Percentiles rank a stretch among this genome's conserved stretches.
Evolutionary conservation across 2,888 invertebrate species (phyloP).

Genomic region (Drosophila anomelani): DNA sequence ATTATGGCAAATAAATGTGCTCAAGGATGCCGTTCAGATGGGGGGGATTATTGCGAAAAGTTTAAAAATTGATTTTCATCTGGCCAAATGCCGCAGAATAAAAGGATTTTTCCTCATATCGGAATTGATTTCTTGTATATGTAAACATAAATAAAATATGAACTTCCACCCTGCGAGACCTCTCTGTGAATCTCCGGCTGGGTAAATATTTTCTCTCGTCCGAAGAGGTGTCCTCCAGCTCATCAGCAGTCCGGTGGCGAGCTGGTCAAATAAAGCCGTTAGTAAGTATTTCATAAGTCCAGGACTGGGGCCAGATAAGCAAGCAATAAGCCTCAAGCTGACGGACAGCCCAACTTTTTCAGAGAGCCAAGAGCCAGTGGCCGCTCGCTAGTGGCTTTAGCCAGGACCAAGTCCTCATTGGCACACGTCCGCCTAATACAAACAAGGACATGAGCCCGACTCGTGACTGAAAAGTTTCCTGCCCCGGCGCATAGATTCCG

Average conservation of each 20-base stretch:
- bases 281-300: constrained; percentile 78
- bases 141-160: constrained; percentile 81
- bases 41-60: constrained; percentile 68
- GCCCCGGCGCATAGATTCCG: constrained; percentile 25
- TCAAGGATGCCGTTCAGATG: constrained; percentile 63
- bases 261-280: constrained; percentile 80
- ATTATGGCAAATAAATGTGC: constrained; percentile 82
- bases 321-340: constrained; percentile 78
- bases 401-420: constrained; percentile 61
- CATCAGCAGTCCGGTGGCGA: constrained; percentile 76
- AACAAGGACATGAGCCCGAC: constrained; percentile 81
- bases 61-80: constrained; percentile 80
- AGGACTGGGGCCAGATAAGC: constrained; percentile 66
- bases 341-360: constrained; percentile 72
- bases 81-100: constrained; percentile 58
- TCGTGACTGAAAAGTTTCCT: constrained; percentile 81
- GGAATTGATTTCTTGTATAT: constrained; percentile 74
- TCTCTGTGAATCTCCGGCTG: constrained; percentile 32
- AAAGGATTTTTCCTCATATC: constrained; percentile 70
- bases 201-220: constrained; percentile 68
- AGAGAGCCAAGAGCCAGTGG: constrained; percentile 5
- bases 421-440: constrained; percentile 81
- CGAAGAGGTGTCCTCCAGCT: constrained; percentile 45
- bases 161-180: constrained; percentile 38
- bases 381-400: constrained; percentile 7